These are phyloP conservation scores for Steatornis caripensis DNA, from an alignment of 2,113 vertebrate genomes.

Conservation along the genomic window DNA sequence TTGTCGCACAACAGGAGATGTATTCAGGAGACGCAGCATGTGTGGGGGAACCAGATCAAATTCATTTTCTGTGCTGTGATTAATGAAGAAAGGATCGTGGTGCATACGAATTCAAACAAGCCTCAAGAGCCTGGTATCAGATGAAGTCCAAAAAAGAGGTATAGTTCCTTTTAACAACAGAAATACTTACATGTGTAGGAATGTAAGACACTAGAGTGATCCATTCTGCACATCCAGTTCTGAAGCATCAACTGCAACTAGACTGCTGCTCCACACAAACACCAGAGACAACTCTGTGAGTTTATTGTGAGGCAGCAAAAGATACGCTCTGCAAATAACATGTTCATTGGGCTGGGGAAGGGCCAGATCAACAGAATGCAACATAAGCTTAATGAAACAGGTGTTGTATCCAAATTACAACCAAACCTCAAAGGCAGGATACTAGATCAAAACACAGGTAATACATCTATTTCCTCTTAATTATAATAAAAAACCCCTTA, in stretches of 20 bases:
- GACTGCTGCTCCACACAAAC: not conserved
- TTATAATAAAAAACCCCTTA: not conserved
- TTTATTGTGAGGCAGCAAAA: not conserved
- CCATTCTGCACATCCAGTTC: not conserved
- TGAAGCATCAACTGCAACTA: not conserved
- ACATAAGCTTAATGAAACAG: not conserved
- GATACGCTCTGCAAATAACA: not conserved
- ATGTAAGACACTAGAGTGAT: not conserved
- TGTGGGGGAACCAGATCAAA: not conserved
- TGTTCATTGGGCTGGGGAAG: not conserved
- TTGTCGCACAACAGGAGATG: not conserved
- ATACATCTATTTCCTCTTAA: not conserved
- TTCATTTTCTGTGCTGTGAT: not conserved
- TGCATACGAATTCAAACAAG: not conserved
- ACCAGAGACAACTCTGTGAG: not conserved
- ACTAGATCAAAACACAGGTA: not conserved
- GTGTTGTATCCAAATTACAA: not conserved
- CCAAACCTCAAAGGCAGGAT: not conserved
- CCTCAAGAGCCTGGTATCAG: not conserved
- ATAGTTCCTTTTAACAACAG: not conserved
- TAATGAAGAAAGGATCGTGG: not conserved
- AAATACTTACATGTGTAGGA: not conserved
- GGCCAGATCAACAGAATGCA: not conserved
- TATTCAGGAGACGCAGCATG: not conserved
- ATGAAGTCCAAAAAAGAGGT: not conserved